Base-by-base conservation (phyloP, 1,140 invertebrate genomes). In the Helicoverpa zea region DNA sequence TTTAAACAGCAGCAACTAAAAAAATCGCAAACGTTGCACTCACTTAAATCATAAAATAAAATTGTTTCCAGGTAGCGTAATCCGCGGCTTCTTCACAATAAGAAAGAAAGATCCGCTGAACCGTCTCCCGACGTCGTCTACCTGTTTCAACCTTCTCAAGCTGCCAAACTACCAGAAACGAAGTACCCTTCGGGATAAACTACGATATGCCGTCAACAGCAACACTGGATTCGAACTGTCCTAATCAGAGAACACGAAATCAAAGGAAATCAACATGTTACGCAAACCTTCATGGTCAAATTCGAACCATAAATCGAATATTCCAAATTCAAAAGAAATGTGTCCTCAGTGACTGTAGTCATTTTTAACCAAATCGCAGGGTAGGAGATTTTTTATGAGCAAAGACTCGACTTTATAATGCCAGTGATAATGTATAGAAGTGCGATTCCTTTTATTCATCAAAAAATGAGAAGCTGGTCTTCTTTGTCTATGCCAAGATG, bases 161-260 rank as follows among this genome's bases (percentile, higher is more conserved):
- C 95, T 99, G 86, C 99, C 99, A 73, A 99, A 99, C 95, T 99
- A 99, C 93, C 98, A 99, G 90, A 99, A 99, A 92, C 98, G 99
- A 90, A 97, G 97, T 84, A 99, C 98, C 1, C 95, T 99, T 11
- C 95, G 98, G 30, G 99, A 99, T 83, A 99, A 99, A 95, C 95
- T 99, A 2, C 96, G 98, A 73, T 99, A 99, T 93, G 99, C 99
- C 0, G 99, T 99, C 14, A 98, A 98, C 64, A 99, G 98, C 86
- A 99, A 99, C 92, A 99, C 99, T 14, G 99, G 99, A 12, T 99
- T 99, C 95, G 99, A 99, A 95, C 96, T 99, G 0, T 99, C 98
- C 2, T 98, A 97, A 97, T 29, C 23, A 35, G n/a, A 29, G 16
- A 66, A n/a, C 49, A 14, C 18, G 12, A 70, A 52, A 49, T 11